phyloP scores from a whole-genome alignment of 2,888 invertebrate genomes.

The Crepidodera aurea region DNA sequence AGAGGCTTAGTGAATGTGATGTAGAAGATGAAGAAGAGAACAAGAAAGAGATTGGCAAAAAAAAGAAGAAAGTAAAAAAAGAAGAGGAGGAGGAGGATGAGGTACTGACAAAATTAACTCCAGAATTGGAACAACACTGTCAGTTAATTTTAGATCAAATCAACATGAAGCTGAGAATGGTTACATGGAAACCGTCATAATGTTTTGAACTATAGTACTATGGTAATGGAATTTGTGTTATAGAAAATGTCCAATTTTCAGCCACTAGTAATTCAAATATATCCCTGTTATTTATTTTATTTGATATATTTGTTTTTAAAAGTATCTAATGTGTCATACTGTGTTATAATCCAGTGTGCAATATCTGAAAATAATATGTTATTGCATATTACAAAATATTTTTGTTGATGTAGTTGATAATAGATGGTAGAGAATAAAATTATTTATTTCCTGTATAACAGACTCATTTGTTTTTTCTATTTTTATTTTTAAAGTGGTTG shows the following conservation, averaged over 20 bases:
- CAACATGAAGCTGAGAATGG: constrained; percentile 78
- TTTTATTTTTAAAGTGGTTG: too few species aligned
- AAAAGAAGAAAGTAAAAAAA: constrained; percentile 57
- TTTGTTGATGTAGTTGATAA: background rate
- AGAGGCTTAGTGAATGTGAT: constrained; percentile 63
- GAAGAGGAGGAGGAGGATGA: constrained; percentile 62
- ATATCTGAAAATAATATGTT: background rate
- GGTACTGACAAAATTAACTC: constrained; percentile 58
- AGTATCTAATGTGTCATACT: background rate
- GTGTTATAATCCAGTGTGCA: background rate
- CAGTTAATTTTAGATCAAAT: constrained; percentile 79
- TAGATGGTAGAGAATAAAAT: background rate
- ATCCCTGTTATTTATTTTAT: background rate
- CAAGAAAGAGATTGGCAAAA: constrained; percentile 48
- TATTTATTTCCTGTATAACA: background rate
- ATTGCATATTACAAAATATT: background rate
- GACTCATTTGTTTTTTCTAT: too few species aligned
- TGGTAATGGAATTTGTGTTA: background rate
- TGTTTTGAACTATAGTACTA: background rate
- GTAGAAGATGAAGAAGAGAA: constrained; percentile 63
- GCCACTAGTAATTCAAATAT: background rate
- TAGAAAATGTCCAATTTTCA: too few species aligned
- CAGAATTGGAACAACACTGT: constrained; percentile 77
- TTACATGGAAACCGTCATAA: constrained; percentile 72
- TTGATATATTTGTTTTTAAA: background rate